Percentiles rank a stretch among this genome's conserved stretches.
phyloP scores from a whole-genome alignment of 2,888 invertebrate species.

The Tenthredo mesomela region DNA sequence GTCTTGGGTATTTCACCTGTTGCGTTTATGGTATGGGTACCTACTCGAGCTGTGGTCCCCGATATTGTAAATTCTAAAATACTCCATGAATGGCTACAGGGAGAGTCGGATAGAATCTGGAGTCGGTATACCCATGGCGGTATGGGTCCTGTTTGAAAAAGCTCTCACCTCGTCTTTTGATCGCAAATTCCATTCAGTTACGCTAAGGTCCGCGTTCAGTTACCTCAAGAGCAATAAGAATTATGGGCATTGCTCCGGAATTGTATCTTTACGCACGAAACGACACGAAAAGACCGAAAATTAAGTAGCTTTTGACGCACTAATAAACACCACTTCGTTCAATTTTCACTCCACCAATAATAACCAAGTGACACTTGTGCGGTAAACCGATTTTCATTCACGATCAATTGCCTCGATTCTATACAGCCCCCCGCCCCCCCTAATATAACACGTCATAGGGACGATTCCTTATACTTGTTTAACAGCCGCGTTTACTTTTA shows the following conservation, averaged over 20 bases:
- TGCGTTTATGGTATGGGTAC: conserved; percentile 47
- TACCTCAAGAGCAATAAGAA: conserved; percentile 41
- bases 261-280: conserved; percentile 49
- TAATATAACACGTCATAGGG: not conserved
- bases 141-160: conserved; percentile 40
- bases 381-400: conserved; percentile 44
- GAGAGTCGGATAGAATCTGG: conserved; percentile 26
- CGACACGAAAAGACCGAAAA: not conserved
- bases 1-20: conserved; percentile 46
- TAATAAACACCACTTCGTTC: conserved; percentile 26
- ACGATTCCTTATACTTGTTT: not conserved
- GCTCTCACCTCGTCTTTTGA: conserved; percentile 69
- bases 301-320: conserved; percentile 39
- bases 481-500: not conserved
- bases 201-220: conserved; percentile 23
- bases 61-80: conserved; percentile 51
- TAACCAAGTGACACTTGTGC: conserved; percentile 17
- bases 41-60: conserved; percentile 26
- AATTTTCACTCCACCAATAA: not conserved
- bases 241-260: conserved; percentile 39
- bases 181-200: conserved; percentile 73
- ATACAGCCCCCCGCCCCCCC: not conserved
- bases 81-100: conserved; percentile 35
- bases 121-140: conserved; percentile 24
- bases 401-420: conserved; percentile 2